These are phyloP conservation scores for Phoebastria nigripes DNA, from an alignment of 2,797 vertebrate species.

Conservation along the genomic window DNA sequence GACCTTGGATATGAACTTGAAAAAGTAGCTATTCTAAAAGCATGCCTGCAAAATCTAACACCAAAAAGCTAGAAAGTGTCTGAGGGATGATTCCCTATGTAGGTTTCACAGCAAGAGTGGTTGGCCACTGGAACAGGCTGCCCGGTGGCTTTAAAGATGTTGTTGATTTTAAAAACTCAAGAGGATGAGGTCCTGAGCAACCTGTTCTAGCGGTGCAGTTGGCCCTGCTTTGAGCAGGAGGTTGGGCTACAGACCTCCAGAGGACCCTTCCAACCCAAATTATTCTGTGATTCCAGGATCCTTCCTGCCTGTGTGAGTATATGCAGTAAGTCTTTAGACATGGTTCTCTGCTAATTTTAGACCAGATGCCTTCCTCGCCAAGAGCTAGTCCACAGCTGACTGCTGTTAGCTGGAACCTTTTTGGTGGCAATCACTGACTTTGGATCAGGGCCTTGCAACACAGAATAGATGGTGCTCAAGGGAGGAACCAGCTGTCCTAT, in stretches of 20 bases:
- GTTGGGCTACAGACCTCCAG: background rate
- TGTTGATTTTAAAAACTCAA: background rate
- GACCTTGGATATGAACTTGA: background rate
- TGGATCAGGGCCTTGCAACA: background rate
- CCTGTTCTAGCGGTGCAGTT: accelerated
- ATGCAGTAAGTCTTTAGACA: background rate
- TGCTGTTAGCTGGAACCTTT: background rate
- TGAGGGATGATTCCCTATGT: background rate
- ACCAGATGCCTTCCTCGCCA: background rate
- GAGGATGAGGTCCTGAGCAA: background rate
- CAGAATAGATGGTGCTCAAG: background rate
- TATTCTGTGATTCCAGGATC: background rate
- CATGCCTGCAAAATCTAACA: background rate
- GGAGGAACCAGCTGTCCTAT: conserved; percentile 4
- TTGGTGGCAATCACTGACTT: background rate
- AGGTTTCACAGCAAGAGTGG: background rate
- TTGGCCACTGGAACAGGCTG: background rate
- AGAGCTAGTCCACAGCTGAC: background rate
- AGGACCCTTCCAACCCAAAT: background rate
- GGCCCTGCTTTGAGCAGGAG: background rate
- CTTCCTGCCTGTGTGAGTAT: background rate
- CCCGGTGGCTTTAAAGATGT: background rate
- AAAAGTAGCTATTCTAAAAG: background rate
- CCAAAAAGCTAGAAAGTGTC: background rate
- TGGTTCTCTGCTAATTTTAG: background rate